These are phyloP conservation scores for Lota lota DNA, from an alignment of 2,113 vertebrate species.

Conservation along the genomic window DNA sequence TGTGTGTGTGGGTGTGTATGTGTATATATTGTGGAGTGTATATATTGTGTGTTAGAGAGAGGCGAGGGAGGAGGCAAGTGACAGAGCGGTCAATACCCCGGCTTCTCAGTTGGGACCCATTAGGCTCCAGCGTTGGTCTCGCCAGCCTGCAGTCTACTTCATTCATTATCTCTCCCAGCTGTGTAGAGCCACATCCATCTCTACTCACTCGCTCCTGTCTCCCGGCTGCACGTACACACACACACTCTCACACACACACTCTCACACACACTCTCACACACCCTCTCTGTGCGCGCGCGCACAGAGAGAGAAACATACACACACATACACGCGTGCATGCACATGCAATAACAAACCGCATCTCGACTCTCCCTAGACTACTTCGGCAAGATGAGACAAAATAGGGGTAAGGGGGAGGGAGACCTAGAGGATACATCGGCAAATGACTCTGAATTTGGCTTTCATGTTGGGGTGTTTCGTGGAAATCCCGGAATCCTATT, in stretches of 20 bases:
- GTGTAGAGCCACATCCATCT: constrained; percentile 58
- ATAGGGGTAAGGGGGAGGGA: not conserved
- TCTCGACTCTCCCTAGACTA: not conserved
- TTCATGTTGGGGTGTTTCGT: no score
- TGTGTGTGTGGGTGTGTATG: constrained; percentile 48
- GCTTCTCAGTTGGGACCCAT: constrained; percentile 63
- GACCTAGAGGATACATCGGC: no score
- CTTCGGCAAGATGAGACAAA: not conserved
- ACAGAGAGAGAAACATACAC: no score
- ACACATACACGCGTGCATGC: not conserved
- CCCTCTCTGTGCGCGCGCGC: not conserved
- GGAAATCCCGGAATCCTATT: no score
- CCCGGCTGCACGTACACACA: constrained; percentile 1
- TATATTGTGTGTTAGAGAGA: constrained; percentile 31
- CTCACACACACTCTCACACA: not conserved
- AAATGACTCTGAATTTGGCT: no score
- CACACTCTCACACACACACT: not conserved
- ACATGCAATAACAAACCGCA: not conserved
- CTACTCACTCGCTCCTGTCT: constrained; percentile 52
- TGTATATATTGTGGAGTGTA: not conserved
- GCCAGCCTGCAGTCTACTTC: constrained; percentile 67
- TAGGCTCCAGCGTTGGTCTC: constrained; percentile 69
- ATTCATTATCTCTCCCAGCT: constrained; percentile 72
- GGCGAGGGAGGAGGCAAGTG: constrained; percentile 1
- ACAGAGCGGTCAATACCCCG: constrained; percentile 60